Evolutionary conservation across 2,113 vertebrate genomes (phyloP).

Genomic region (Saimiri boliviensis): DNA sequence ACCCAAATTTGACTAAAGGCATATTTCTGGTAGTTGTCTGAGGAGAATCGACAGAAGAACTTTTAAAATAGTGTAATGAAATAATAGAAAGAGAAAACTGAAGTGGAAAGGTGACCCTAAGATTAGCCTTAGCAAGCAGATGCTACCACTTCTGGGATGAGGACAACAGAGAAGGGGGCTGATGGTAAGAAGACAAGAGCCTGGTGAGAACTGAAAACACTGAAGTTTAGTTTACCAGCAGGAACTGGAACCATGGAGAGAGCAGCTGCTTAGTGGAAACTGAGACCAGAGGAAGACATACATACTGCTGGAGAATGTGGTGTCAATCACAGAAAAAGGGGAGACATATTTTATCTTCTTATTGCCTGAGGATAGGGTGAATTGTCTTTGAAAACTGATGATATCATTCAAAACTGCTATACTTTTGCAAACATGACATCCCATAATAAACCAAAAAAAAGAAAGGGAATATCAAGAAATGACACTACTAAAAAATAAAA

Average conservation of each 20-base stretch:
- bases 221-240: neutral
- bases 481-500: neutral
- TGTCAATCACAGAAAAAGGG: neutral
- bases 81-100: neutral
- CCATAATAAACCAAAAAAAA: neutral
- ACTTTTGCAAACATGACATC: neutral
- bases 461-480: neutral
- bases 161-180: too few relatives aligned
- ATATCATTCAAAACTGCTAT: neutral
- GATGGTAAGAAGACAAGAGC: neutral
- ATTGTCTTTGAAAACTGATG: neutral
- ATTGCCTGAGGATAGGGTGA: neutral
- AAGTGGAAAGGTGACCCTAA: neutral
- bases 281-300: neutral
- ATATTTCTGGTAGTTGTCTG: neutral
- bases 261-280: neutral
- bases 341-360: neutral
- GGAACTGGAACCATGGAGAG: neutral
- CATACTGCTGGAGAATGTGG: neutral
- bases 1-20: neutral
- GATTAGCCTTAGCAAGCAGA: neutral
- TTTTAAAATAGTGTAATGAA: neutral
- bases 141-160: too few relatives aligned
- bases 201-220: neutral
- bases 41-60: neutral